These are phyloP conservation scores for Lithophane semibrunnea DNA, from an alignment of 2,888 invertebrate genomes.

Conservation along the genomic window DNA sequence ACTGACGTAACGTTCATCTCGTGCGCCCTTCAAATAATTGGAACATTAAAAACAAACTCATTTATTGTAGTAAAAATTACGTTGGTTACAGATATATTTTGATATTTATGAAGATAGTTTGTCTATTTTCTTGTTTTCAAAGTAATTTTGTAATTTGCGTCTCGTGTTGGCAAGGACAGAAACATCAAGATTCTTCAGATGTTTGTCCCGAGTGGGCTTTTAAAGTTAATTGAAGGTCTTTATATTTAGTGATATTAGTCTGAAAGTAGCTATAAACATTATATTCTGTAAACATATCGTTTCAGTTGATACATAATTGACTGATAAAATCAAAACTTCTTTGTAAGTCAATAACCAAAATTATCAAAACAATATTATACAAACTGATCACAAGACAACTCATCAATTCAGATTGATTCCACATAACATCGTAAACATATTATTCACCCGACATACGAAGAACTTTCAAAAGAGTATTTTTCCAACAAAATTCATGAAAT, in stretches of 20 bases:
- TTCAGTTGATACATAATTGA: constrained; percentile 16
- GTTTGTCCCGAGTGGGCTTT: constrained; percentile 45
- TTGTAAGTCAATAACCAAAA: constrained; percentile 46
- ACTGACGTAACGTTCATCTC: constrained; percentile 50
- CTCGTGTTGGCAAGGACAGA: constrained; percentile 23
- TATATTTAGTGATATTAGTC: constrained; percentile 13
- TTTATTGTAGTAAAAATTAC: constrained; percentile 29
- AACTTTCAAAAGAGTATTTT: constrained; percentile 23
- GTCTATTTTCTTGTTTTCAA: constrained; percentile 27
- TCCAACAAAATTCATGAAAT: constrained; percentile 19
- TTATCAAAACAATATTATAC: constrained; percentile 35
- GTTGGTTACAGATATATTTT: constrained; percentile 4
- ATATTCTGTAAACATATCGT: background rate
- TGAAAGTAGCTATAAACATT: constrained; percentile 9
- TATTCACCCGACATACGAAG: constrained; percentile 42
- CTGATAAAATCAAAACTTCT: constrained; percentile 24
- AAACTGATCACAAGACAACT: constrained; percentile 14
- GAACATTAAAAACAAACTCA: constrained; percentile 43
- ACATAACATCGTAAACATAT: constrained; percentile 53
- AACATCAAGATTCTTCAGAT: constrained; percentile 33
- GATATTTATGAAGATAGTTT: constrained; percentile 26
- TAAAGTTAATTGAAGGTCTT: constrained; percentile 44
- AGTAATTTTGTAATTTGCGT: constrained; percentile 12
- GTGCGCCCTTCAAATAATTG: constrained; percentile 60
- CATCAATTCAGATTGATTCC: constrained; percentile 56